Base-by-base conservation (phyloP, 2,797 vertebrate genomes). In the Anguilla obscura region DNA sequence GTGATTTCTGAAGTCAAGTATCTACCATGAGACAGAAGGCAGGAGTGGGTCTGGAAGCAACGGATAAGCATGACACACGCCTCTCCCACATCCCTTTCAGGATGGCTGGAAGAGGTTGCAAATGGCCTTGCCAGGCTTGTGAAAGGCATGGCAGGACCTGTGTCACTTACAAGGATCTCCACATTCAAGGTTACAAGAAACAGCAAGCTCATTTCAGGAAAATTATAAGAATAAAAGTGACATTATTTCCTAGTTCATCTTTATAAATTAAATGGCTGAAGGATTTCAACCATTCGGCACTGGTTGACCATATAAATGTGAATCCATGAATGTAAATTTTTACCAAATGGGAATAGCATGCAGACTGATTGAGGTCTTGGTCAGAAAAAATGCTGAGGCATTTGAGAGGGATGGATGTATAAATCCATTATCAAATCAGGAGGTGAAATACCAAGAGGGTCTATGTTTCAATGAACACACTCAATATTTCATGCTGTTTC, bases 391-490 rank as follows among this genome's bases (percentile, higher is more conserved):
- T 56, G 54, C 54, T 56, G 54, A 56, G 54, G 60, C 60, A 71
- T 14, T 8, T 30, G 7, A 9, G 30, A 71, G 7, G 69, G 27
- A 71, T 27, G 30, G 69, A 33, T 71, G n/a, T 33, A 71, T 30
- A 71, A 33, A 33, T 33, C 30, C 30, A 71, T 71, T 71, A 71
- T 71, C 69, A 71, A 74, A 74, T 74, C 66, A 33, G 69, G 69
- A 74, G 69, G 30, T 74, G 10, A 74, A 74, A 74, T 74, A 33
- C 27, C 27, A 30, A 74, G 27, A 3, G 60, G 30, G 30, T 74
- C 30, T 74, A 14, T 74, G 10, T 74, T 12, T 36, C 69, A 30
- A 66, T 66, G 24, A 66, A 30, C 69, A 74, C 27, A 0, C 33
- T 74, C 69, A 74, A 74, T 74, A 74, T 33, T 36, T 74, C 27